Evolutionary conservation across 2,797 vertebrate genomes (phyloP).

Genomic region (Enoplosus armatus): DNA sequence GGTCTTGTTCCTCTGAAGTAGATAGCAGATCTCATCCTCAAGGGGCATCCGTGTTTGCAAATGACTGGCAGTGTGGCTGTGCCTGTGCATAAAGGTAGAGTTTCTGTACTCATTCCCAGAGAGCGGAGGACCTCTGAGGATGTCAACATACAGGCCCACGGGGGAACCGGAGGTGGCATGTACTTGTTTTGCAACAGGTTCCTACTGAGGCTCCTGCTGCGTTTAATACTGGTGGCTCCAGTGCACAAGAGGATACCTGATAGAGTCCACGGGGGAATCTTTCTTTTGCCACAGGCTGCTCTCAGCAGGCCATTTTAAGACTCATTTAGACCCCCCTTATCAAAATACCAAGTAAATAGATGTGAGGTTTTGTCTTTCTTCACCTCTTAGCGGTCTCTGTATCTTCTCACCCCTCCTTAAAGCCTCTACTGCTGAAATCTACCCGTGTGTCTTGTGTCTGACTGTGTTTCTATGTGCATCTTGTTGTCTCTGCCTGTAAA

Average conservation of each 20-base stretch:
- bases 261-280: conserved; percentile 68
- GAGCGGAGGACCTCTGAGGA: conserved; percentile 66
- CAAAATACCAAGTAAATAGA: conserved; percentile 61
- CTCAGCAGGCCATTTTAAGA: conserved; percentile 71
- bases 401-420: conserved; percentile 29
- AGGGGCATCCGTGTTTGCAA: conserved; percentile 75
- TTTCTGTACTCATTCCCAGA: conserved; percentile 66
- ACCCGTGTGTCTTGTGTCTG: conserved; percentile 19
- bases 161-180: conserved; percentile 70
- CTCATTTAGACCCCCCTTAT: conserved; percentile 66
- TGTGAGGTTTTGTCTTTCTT: conserved; percentile 53
- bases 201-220: conserved; percentile 73
- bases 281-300: conserved; percentile 58
- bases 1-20: conserved; percentile 63
- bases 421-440: conserved; percentile 35
- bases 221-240: conserved; percentile 71
- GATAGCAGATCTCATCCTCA: conserved; percentile 61
- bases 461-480: conserved; percentile 46
- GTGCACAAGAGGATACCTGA: conserved; percentile 75
- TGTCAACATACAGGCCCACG: conserved; percentile 59
- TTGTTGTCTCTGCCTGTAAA: conserved; percentile 34
- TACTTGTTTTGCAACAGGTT: conserved; percentile 82
- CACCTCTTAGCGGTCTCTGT: conserved; percentile 20
- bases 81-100: conserved; percentile 67
- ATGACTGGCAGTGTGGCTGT: conserved; percentile 71